These are phyloP conservation scores for Philereme transversata DNA, from an alignment of 2,888 invertebrate species.

Conservation along the genomic window DNA sequence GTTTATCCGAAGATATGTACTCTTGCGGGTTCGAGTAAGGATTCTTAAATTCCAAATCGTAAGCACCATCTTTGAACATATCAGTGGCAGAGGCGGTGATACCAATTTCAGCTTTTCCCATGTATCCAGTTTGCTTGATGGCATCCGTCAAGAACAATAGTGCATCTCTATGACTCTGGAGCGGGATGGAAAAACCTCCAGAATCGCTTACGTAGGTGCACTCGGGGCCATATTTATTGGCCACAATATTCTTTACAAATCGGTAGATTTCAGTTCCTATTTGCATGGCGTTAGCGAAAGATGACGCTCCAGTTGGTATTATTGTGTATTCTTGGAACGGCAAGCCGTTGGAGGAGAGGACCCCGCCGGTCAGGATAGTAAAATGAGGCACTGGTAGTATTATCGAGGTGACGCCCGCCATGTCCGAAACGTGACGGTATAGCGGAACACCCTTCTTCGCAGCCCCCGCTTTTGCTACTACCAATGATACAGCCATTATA, in stretches of 20 bases:
- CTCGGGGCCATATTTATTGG: conserved; percentile 94
- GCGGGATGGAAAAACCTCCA: conserved; percentile 99
- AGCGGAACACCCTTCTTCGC: conserved; percentile 95
- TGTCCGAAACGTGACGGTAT: conserved; percentile 96
- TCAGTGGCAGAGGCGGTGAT: conserved; percentile 99
- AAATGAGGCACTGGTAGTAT: conserved; percentile 98
- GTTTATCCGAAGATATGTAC: conserved; percentile 92
- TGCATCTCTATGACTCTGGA: conserved; percentile 96
- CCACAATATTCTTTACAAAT: conserved; percentile 95
- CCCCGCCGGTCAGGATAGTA: conserved; percentile 98
- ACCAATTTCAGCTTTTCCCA: conserved; percentile 95
- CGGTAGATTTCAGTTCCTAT: conserved; percentile 98
- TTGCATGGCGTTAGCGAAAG: conserved; percentile 97
- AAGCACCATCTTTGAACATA: conserved; percentile 92
- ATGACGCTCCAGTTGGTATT: conserved; percentile 94
- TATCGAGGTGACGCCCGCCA: conserved; percentile 94
- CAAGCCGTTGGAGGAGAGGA: conserved; percentile 97
- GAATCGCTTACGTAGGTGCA: conserved; percentile 97
- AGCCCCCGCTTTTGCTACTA: conserved; percentile 98
- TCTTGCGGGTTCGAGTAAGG: conserved; percentile 92
- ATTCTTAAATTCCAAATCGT: conserved; percentile 99
- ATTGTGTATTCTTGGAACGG: conserved; percentile 98
- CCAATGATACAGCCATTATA: conserved; percentile 97
- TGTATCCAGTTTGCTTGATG: conserved; percentile 96
- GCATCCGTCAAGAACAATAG: conserved; percentile 92